Evolutionary conservation across 2,797 vertebrate species (phyloP).

Genomic region (Gallinago nigripennis): DNA sequence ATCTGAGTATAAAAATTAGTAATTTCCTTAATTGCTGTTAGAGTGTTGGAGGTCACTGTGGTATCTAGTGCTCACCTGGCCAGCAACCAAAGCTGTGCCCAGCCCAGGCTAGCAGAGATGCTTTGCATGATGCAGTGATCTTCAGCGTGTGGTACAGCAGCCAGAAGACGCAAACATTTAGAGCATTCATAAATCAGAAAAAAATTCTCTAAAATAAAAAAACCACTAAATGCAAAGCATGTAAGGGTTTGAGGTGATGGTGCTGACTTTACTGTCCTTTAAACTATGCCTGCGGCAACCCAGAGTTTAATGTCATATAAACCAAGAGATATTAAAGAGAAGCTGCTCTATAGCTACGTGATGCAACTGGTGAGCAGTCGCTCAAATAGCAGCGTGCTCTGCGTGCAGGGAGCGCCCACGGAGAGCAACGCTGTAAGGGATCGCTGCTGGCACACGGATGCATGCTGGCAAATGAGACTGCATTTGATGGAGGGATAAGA

Average conservation of each 20-base stretch:
- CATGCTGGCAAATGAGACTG: not conserved
- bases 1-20: not conserved
- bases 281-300: not conserved
- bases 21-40: not conserved
- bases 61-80: not conserved
- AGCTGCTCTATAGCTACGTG: not conserved
- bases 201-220: not conserved
- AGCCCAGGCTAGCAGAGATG: not conserved
- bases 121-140: not conserved
- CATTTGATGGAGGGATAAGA: not conserved
- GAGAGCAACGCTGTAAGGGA: not conserved
- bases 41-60: not conserved
- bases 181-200: not conserved
- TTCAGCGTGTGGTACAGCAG: not conserved
- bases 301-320: not conserved
- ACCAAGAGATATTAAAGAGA: not conserved
- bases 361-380: not conserved
- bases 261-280: not conserved
- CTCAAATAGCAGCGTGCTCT: not conserved
- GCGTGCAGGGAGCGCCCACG: not conserved
- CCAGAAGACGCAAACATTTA: not conserved
- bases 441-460: not conserved
- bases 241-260: not conserved
- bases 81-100: not conserved
- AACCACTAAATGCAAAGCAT: not conserved